Percentiles rank a stretch among this genome's conserved stretches.
Conservation (phyloP, 2,113 vertebrate genomes). For the Sula dactylatra region DNA sequence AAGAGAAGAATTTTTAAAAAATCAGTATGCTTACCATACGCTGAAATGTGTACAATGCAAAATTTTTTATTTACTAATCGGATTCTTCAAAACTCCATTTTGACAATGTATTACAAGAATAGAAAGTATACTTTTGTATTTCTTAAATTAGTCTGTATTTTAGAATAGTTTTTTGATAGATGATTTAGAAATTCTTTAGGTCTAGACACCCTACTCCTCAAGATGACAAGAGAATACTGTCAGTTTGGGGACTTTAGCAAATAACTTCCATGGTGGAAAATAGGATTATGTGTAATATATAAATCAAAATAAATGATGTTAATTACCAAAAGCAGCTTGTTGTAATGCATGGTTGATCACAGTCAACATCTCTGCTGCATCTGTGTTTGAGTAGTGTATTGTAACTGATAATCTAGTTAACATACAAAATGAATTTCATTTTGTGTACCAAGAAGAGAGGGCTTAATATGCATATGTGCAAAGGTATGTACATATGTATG, state of each 20-base stretch:
- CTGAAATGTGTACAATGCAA: not conserved
- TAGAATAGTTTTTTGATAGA: not conserved
- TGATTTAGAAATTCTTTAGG: not conserved
- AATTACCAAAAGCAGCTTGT: not conserved
- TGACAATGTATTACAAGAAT: not conserved
- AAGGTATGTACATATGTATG: not conserved
- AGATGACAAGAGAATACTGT: not conserved
- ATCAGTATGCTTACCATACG: not conserved
- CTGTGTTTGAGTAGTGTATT: not conserved
- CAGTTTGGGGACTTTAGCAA: not conserved
- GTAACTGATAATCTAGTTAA: not conserved
- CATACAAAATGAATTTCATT: not conserved
- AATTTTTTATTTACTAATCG: not conserved
- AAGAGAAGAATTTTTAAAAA: not conserved
- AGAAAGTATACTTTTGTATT: not conserved
- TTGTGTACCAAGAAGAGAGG: not conserved
- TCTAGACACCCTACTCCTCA: not conserved
- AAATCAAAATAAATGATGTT: not conserved
- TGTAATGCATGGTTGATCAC: not conserved
- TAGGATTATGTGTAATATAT: not conserved
- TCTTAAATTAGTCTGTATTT: not conserved
- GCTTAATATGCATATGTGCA: not conserved
- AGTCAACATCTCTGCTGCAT: not conserved
- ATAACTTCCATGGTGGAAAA: not conserved
- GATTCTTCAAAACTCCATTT: not conserved